A percentile compares a stretch with the other conserved stretches of the same genome.
Conservation (phyloP, 37 sponge, comb jelly and placozoan species). For the Tethya wilhelma region DNA sequence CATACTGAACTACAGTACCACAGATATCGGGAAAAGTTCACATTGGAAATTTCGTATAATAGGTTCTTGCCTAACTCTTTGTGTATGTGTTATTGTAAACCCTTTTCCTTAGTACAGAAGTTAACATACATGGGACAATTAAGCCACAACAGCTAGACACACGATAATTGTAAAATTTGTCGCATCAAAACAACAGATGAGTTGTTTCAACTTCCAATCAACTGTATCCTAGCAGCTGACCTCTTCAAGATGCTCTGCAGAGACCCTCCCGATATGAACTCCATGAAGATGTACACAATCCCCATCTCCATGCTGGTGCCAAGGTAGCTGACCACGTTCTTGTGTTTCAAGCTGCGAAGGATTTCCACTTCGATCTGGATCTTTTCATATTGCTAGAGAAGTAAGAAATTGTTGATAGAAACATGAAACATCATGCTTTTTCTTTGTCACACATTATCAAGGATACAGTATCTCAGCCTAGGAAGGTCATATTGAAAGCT, state of each 20-base stretch:
- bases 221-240: constrained; percentile 17
- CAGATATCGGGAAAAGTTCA: too few relatives aligned
- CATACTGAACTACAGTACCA: too few relatives aligned
- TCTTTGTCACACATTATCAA: constrained; percentile 13
- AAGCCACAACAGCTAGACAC: too few relatives aligned
- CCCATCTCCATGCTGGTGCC: constrained; percentile 73
- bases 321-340: constrained; percentile 86
- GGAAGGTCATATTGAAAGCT: too few relatives aligned
- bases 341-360: constrained; percentile 72
- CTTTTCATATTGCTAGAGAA: constrained; percentile 85
- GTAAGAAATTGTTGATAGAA: not conserved
- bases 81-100: too few relatives aligned
- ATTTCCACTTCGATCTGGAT: constrained; percentile 85
- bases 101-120: too few relatives aligned
- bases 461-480: too few relatives aligned
- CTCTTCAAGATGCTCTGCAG: constrained; percentile 76
- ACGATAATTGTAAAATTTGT: too few relatives aligned
- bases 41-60: too few relatives aligned
- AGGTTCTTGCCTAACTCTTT: too few relatives aligned
- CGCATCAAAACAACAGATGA: too few relatives aligned
- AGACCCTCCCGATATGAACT: constrained; percentile 89
- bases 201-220: not conserved
- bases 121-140: not conserved
- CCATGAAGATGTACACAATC: constrained; percentile 91
- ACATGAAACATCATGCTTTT: not conserved